These are phyloP conservation scores for Ariolimax columbianus DNA, from an alignment of 2,888 invertebrate species.

Conservation along the genomic window DNA sequence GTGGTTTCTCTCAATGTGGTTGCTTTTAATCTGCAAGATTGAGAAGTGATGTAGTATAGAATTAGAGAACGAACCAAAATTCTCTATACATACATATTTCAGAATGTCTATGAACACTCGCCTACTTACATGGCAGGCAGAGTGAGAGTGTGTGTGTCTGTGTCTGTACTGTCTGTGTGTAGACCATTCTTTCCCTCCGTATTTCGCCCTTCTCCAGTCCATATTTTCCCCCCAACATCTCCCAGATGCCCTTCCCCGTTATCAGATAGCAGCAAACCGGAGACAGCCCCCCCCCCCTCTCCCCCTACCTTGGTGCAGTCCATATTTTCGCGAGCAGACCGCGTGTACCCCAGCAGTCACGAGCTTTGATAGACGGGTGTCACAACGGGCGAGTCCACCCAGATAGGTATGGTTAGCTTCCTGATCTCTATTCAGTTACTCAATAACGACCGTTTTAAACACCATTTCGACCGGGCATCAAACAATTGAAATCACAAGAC, in stretches of 20 bases:
- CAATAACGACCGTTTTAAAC: not conserved
- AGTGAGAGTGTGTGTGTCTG: not conserved
- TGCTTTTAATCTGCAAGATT: no score
- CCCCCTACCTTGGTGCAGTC: slow-evolving; percentile 56
- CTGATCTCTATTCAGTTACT: not conserved
- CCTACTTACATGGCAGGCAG: not conserved
- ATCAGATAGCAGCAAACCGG: slow-evolving; percentile 42
- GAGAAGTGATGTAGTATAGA: no score
- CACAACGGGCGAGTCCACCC: slow-evolving; percentile 70
- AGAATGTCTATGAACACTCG: no score
- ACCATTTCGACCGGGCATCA: not conserved
- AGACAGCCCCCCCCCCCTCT: slow-evolving; percentile 44
- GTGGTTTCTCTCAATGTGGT: no score
- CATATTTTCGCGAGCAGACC: slow-evolving; percentile 60
- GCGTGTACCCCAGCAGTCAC: slow-evolving; percentile 71
- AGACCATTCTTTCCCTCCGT: not conserved
- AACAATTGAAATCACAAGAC: not conserved
- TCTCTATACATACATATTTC: no score
- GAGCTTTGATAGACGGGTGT: slow-evolving; percentile 76
- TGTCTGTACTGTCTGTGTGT: not conserved
- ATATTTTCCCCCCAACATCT: not conserved
- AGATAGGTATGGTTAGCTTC: slow-evolving; percentile 19
- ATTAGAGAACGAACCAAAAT: no score
- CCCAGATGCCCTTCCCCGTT: slow-evolving; percentile 43
- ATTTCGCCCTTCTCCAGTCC: not conserved